Base-by-base conservation (phyloP, 2,113 vertebrate species). In the Probosciger aterrimus region DNA sequence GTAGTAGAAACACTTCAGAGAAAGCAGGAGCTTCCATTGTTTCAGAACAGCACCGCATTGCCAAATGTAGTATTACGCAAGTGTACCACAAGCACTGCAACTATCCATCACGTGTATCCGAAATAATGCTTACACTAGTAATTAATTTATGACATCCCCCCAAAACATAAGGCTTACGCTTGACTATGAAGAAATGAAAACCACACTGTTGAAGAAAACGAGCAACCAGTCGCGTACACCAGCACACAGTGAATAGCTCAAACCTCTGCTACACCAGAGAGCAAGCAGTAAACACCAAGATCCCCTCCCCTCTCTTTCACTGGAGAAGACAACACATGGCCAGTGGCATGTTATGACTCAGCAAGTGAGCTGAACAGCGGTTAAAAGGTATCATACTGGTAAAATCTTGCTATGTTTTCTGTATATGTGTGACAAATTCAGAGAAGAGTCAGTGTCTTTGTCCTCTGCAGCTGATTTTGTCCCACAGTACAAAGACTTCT, bases 61-160 rank as follows among this genome's bases (percentile, higher is more conserved):
- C 95, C 92, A 97, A 95, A 96, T 14, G 35, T 2, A 63, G 24
- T 1, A 31, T 97, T 95, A 47, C 27, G 88, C 94, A 97, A 96
- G 59, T 1, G 25, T 55, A 33, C 80, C 82, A 23, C 93, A 95
- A 87, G 31, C 30, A 52, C 68, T 92, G 91, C 71, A 93, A 91
- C 39, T 37, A 30, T 25, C 63, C n/a, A 9, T 18, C 80, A 77
- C 20, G 3, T 53, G 86, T 3, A 59, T 8, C 63, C 43, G 55
- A 67, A 90, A 67, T 14, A 31, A 11, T 25, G 92, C 89, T 89
- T 82, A 35, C 28, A 49, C 53, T 69, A 69, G 35, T 14, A 49
- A 86, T 16, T 50, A 41, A 79, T 25, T 64, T 17, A 64, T 25
- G 76, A 64, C 91, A 33, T 65, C 76, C 64, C 82, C 33, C 44